Conservation (phyloP, 2,113 vertebrate species). For the Spea bombifrons region DNA sequence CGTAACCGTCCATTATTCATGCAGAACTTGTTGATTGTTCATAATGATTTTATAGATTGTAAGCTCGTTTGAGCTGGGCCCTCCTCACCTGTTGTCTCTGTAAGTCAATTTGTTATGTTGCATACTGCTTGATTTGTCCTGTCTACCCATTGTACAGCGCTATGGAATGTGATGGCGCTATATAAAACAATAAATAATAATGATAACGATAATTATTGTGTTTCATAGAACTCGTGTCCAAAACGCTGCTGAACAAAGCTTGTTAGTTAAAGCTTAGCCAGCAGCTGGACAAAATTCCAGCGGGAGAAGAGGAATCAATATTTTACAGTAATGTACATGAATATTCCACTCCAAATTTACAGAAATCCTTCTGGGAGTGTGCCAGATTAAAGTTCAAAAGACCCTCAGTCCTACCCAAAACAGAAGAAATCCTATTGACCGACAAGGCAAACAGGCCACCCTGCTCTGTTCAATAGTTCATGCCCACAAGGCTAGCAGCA, state of each 20-base stretch:
- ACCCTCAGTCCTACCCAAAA: not conserved
- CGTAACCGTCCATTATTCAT: too few relatives aligned
- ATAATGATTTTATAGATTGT: too few relatives aligned
- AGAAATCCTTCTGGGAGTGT: slow-evolving; percentile 37
- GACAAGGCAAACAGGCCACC: not conserved
- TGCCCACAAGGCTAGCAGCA: slow-evolving; percentile 1
- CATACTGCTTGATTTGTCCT: too few relatives aligned
- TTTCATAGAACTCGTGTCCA: not conserved
- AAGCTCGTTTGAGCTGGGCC: too few relatives aligned
- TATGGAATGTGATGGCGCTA: not conserved
- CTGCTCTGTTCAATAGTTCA: not conserved
- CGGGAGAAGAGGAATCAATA: slow-evolving; percentile 1
- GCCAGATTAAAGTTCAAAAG: slow-evolving; percentile 5
- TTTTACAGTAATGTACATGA: slow-evolving; percentile 34
- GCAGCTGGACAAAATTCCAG: slow-evolving; percentile 23
- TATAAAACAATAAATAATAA: too few relatives aligned
- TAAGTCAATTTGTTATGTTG: too few relatives aligned
- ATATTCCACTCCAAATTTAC: slow-evolving; percentile 4
- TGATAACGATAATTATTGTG: too few relatives aligned
- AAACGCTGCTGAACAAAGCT: slow-evolving; percentile 41
- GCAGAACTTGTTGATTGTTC: too few relatives aligned
- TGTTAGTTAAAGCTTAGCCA: slow-evolving; percentile 29
- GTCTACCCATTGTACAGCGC: not conserved
- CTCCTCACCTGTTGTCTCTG: too few relatives aligned
- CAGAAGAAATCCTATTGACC: not conserved